phyloP scores from a whole-genome alignment of 1,140 invertebrate genomes.

The Araneus ventricosus region DNA sequence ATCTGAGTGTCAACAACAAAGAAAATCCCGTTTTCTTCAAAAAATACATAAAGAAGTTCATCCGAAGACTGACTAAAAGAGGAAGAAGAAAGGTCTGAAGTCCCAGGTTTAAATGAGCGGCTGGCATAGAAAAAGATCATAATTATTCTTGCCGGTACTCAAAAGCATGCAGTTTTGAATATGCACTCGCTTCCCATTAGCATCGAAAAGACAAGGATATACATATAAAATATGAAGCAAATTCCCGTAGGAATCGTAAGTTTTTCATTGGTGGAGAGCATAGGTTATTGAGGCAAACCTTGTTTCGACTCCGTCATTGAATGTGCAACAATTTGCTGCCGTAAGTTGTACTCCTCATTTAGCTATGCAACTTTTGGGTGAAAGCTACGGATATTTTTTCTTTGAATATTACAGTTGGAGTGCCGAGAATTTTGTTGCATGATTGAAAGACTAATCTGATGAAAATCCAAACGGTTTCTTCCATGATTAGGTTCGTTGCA shows the following conservation, averaged over 20 bases:
- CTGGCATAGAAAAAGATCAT: neutral
- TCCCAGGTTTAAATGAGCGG: slow-evolving; percentile 24
- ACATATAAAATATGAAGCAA: neutral
- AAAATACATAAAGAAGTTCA: slow-evolving; percentile 18
- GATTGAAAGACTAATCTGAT: too few relatives aligned
- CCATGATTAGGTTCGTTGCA: too few relatives aligned
- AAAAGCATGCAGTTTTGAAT: neutral
- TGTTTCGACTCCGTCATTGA: neutral
- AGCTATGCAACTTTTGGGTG: too few relatives aligned
- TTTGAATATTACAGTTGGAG: too few relatives aligned
- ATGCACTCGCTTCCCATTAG: neutral
- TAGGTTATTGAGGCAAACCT: neutral
- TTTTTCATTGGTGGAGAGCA: neutral
- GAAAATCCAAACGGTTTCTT: too few relatives aligned
- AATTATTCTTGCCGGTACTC: neutral
- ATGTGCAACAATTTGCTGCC: neutral
- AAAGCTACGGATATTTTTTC: too few relatives aligned
- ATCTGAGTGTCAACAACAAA: neutral
- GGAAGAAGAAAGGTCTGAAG: neutral
- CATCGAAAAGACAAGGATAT: neutral
- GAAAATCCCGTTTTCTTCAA: slow-evolving; percentile 1
- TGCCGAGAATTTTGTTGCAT: too few relatives aligned
- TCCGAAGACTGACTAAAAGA: neutral
- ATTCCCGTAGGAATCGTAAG: neutral
- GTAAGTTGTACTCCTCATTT: too few relatives aligned